Base-by-base conservation (phyloP, 2,888 invertebrate species). In the Trilocha varians region DNA sequence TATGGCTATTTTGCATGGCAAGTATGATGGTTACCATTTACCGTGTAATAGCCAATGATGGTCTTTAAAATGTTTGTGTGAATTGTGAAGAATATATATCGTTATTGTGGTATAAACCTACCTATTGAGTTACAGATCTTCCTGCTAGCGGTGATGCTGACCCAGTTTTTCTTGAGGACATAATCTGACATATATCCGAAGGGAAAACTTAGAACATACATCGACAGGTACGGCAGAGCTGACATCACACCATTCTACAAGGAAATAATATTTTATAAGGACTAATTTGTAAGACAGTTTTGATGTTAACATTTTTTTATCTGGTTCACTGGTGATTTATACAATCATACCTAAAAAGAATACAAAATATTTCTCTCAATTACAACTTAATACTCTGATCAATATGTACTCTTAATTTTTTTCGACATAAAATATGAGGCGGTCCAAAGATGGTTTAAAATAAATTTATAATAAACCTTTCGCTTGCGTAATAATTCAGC, bases 151-250 rank as follows among this genome's bases (percentile, higher is more conserved):
- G 84, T 83, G 5, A 87, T 62, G 3, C 78, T 77, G 1, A 88
- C 47, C 36, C 79, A 62, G 13, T 86, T 76, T 32, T 71, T 84
- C 36, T 71, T 85, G 1, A 89, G 78, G 0, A 87, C 50, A 37
- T 71, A 75, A 58, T 92, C 91, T 0, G 91, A 88, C 0, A 65
- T 3, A 43, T 50, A 59, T 1, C 72, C 71, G 4, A 64, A 50
- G 0, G 64, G 69, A 38, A 73, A 67, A 17, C 70, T 47, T 42
- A 91, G 60, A 5, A 91, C 40, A 85, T 91, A 92, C 69, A 93
- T 90, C 0, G 85, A 85, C 15, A 93, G 68, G 60, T 93, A 93
- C 0, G 92, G 92, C 9, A 91, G 57, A 0, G 92, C 88, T 4
- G 91, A 91, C 16, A 91, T 69, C 3, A 89, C 50, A 1, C 91